Evolutionary conservation across 2,888 invertebrate genomes (phyloP), one percentile per base, ranked within the genome.

Genomic region (Drosophila neotestacea): DNA sequence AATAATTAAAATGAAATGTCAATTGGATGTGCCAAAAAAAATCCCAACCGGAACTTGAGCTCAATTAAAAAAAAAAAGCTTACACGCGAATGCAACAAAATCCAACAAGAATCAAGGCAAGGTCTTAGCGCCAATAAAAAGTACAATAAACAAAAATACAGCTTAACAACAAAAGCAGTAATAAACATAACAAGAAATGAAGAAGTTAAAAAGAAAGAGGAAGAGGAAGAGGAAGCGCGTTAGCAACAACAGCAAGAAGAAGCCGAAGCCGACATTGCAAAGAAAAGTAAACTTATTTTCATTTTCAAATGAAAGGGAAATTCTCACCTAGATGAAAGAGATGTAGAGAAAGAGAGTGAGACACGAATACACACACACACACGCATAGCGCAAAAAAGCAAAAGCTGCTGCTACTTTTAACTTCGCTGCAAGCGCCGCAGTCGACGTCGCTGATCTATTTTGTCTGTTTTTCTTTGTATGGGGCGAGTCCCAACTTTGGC

Each of bases 281-380:
- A 72, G 88, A 88, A 82, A 85, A 86, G 77, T 80, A 90, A 91
- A 90, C 82, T 84, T 86, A 90, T 90, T 91, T 91, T 91, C 85
- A 83, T 89, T 90, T 87, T 83, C 83, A 89, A 90, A 91, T 90
- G 90, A 90, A 90, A 90, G 90, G 90, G 90, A 90, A 90, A 90
- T 89, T 90, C 88, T 90, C 83, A 83, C 81, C 90, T 81, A 85
- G 86, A 81, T 81, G 81, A 72, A 79, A 72, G 79, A 82, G 68
- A 72, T 63, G 71, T 79, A 72, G 79, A 82, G 68, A 72, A 60
- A 41, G 55, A 62, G 54, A 69, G 50, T 39, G 59, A 27, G 41
- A 59, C 44, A 36, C 27, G 60, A 34, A 50, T 47, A 51, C 13
- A 71, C 30, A 63, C 55, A 55, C 22, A 71, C 28, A 41, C 48